phyloP scores from a whole-genome alignment of 2,113 vertebrate species.

The Henicopernis longicauda region DNA sequence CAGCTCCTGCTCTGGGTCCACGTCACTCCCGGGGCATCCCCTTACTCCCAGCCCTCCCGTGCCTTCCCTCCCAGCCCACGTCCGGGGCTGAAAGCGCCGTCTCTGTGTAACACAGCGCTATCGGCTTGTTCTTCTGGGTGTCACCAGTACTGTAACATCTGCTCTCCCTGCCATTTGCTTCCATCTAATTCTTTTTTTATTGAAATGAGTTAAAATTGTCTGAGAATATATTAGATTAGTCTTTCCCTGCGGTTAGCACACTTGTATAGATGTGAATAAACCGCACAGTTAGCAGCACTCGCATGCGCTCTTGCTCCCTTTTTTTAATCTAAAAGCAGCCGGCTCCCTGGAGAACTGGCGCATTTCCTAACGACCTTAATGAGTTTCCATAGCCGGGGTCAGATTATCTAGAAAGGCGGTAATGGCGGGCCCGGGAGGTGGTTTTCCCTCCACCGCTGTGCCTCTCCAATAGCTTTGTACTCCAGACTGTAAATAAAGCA shows the following conservation, averaged over 20 bases:
- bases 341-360: not conserved
- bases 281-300: not conserved
- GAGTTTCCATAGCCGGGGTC: not conserved
- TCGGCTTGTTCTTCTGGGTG: not conserved
- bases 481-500: not conserved
- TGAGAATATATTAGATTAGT: conserved; percentile 2
- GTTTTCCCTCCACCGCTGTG: not conserved
- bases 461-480: not conserved
- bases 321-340: not conserved
- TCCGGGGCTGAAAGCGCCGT: accelerated
- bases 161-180: not conserved
- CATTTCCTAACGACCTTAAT: not conserved
- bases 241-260: not conserved
- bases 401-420: not conserved
- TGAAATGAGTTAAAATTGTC: conserved; percentile 50
- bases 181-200: conserved; percentile 15
- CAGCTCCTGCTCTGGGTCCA: accelerated
- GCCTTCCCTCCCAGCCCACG: not conserved
- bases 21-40: not conserved
- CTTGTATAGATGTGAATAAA: not conserved
- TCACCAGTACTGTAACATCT: not conserved
- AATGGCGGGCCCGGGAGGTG: not conserved
- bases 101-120: not conserved
- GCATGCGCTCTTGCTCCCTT: not conserved
- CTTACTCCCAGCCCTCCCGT: accelerated